phyloP scores from a whole-genome alignment of 2,113 vertebrate species.

The Ictalurus punctatus region DNA sequence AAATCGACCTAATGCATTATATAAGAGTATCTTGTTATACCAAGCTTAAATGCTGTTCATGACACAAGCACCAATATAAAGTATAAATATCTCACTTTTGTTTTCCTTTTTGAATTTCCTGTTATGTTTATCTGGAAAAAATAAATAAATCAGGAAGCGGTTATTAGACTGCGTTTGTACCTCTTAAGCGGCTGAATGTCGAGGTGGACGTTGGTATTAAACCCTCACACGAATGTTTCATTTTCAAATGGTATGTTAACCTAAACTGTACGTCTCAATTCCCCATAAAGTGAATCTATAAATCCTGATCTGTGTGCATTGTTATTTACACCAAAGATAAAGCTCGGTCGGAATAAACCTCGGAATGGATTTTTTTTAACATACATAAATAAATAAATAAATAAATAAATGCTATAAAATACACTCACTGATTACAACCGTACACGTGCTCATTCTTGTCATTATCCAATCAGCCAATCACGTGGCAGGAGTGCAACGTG shows the following conservation, averaged over 20 bases:
- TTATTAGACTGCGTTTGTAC: background rate
- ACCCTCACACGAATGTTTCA: constrained; percentile 36
- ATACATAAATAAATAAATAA: background rate
- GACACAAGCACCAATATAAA: background rate
- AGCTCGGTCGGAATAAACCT: background rate
- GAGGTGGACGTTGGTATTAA: background rate
- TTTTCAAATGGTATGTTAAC: constrained; percentile 37
- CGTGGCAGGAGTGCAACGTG: background rate
- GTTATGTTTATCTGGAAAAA: background rate
- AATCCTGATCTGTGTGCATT: background rate
- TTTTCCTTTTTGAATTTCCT: background rate
- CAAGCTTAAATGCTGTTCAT: background rate
- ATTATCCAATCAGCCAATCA: background rate
- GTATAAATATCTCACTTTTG: background rate
- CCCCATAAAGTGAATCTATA: constrained; percentile 42
- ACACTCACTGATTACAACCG: background rate
- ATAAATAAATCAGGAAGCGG: background rate
- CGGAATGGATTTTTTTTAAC: too few relatives aligned
- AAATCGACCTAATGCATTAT: too few relatives aligned
- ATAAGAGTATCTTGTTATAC: background rate
- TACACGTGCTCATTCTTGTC: background rate
- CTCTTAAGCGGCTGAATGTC: background rate
- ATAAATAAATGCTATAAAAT: background rate
- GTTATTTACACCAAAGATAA: background rate
- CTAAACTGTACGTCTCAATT: constrained; percentile 29